Evolutionary conservation across 2,888 invertebrate genomes (phyloP).

Genomic region (Fragum whitleyi): DNA sequence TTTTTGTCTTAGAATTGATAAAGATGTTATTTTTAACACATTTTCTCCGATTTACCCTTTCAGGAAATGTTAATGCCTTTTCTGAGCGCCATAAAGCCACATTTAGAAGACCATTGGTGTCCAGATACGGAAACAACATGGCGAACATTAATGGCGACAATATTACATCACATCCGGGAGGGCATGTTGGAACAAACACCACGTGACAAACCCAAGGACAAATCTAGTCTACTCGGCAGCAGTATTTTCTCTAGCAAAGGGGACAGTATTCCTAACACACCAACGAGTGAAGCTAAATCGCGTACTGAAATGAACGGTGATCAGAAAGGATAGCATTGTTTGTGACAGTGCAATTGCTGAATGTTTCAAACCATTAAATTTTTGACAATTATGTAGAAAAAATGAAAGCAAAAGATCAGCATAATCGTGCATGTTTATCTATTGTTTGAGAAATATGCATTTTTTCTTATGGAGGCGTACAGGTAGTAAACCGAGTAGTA

Average conservation of each 20-base stretch:
- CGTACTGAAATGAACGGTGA: background rate
- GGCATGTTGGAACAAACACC: slow-evolving; percentile 43
- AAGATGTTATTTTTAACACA: no score
- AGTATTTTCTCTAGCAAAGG: background rate
- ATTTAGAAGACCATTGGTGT: slow-evolving; percentile 49
- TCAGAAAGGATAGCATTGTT: background rate
- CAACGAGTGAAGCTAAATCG: background rate
- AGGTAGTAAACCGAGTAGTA: no score
- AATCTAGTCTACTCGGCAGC: background rate
- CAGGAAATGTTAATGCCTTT: slow-evolving; percentile 62
- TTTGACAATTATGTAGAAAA: no score
- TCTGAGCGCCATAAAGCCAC: slow-evolving; percentile 53
- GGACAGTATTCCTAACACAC: background rate
- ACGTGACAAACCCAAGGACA: slow-evolving; percentile 3
- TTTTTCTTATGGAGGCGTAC: no score
- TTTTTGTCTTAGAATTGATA: no score
- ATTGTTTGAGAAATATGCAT: no score
- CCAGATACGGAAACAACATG: slow-evolving; percentile 55
- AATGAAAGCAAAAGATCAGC: no score
- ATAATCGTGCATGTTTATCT: no score
- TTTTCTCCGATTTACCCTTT: no score
- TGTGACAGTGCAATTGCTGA: background rate
- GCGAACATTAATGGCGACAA: slow-evolving; percentile 41
- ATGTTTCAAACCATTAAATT: no score
- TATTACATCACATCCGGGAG: slow-evolving; percentile 51